Evolutionary conservation across 1,140 invertebrate genomes (phyloP).

Genomic region (Parapsyche elsis): DNA sequence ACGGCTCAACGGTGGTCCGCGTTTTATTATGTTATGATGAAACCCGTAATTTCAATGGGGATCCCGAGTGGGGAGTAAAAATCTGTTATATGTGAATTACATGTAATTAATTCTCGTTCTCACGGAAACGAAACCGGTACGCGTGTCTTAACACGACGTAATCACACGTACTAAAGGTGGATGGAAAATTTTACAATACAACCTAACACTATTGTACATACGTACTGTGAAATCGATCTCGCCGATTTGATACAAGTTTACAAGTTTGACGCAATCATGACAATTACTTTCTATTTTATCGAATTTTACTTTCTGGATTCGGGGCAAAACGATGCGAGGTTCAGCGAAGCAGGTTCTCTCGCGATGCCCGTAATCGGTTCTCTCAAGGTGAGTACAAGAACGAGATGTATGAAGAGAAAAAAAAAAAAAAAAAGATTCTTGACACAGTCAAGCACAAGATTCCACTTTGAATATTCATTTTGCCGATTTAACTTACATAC

Average conservation of each 20-base stretch:
- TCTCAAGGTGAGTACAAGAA: background rate
- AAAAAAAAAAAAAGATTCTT: conserved; percentile 9
- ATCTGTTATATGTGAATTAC: conserved; percentile 23
- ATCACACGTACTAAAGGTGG: background rate
- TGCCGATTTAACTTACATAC: too few species aligned
- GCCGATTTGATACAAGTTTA: too few species aligned
- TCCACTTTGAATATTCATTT: too few species aligned
- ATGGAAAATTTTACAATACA: too few species aligned
- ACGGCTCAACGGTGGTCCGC: background rate
- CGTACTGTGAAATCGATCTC: too few species aligned
- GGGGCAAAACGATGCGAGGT: background rate
- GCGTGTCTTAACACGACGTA: conserved; percentile 12
- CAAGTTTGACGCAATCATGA: background rate
- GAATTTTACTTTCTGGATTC: background rate
- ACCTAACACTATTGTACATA: too few species aligned
- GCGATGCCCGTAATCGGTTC: conserved; percentile 15
- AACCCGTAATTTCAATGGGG: background rate
- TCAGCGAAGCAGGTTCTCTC: background rate
- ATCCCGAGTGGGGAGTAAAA: background rate
- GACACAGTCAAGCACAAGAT: background rate
- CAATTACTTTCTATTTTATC: background rate
- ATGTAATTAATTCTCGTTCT: conserved; percentile 30
- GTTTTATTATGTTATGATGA: background rate
- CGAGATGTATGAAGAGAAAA: background rate
- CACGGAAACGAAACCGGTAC: conserved; percentile 37